A percentile compares a stretch with the other conserved stretches of the same genome.
These are phyloP conservation scores for Cryptomyrus ogoouensis DNA, from an alignment of 2,113 vertebrate genomes.

Conservation along the genomic window DNA sequence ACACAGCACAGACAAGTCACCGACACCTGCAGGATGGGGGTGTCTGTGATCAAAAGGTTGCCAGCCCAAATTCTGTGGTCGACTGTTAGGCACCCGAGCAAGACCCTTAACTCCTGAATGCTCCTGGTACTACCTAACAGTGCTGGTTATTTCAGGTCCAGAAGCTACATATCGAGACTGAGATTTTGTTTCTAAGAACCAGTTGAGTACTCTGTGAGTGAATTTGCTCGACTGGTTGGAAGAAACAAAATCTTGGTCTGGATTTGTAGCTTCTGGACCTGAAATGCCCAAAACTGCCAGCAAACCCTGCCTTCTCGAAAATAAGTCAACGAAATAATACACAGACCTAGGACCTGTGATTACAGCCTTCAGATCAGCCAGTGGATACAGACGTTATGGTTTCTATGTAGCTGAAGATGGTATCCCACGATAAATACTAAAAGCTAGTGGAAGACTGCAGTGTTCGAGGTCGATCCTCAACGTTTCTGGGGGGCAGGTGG, in stretches of 20 bases:
- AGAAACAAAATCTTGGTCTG: no score
- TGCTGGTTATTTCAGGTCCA: no score
- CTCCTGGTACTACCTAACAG: not conserved
- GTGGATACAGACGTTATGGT: not conserved
- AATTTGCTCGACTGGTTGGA: no score
- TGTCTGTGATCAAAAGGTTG: not conserved
- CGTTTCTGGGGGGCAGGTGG: not conserved
- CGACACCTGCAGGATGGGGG: not conserved
- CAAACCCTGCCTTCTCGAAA: not conserved
- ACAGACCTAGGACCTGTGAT: not conserved
- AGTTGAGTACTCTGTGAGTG: no score
- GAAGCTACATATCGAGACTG: no score
- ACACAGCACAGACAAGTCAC: not conserved
- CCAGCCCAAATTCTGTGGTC: not conserved
- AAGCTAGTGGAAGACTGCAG: not conserved
- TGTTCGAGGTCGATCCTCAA: not conserved
- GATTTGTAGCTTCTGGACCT: no score
- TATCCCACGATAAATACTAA: not conserved
- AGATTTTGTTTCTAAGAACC: no score
- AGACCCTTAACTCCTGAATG: not conserved
- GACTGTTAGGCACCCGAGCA: not conserved
- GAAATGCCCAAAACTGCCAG: not conserved
- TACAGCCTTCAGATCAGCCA: not conserved
- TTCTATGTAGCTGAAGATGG: not conserved
- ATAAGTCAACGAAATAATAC: not conserved